These are phyloP conservation scores for Polymixis lichenea DNA, from an alignment of 2,888 invertebrate genomes.

Conservation along the genomic window DNA sequence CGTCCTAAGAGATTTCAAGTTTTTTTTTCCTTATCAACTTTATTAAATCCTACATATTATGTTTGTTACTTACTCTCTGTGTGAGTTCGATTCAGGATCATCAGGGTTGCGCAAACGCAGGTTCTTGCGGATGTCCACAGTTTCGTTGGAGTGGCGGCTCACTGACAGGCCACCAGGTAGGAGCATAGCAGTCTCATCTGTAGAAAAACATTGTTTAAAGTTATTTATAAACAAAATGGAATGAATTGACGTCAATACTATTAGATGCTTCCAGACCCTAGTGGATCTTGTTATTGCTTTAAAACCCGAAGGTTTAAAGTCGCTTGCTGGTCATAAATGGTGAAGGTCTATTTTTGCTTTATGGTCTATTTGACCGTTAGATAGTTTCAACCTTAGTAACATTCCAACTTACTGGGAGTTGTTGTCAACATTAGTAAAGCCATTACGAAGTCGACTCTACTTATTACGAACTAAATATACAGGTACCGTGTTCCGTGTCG, in stretches of 20 bases:
- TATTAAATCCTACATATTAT: too few relatives aligned
- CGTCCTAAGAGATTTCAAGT: too few relatives aligned
- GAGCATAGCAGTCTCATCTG: constrained; percentile 94
- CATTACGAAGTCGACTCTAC: too few relatives aligned
- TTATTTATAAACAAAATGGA: neutral
- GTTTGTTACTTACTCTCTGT: constrained; percentile 92
- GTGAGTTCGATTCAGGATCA: constrained; percentile 93
- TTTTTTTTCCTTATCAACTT: too few relatives aligned
- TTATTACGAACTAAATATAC: too few relatives aligned
- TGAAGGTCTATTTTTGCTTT: neutral
- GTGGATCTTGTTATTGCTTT: neutral
- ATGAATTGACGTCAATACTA: neutral
- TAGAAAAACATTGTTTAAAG: neutral
- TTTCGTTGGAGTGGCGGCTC: constrained; percentile 94
- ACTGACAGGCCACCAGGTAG: constrained; percentile 94
- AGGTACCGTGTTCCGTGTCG: too few relatives aligned
- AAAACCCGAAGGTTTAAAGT: neutral
- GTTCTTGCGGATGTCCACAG: constrained; percentile 95
- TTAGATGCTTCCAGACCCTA: neutral
- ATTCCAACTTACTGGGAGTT: neutral
- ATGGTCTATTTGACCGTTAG: neutral
- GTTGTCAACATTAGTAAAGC: neutral
- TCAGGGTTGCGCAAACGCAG: constrained; percentile 94
- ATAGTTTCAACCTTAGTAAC: neutral
- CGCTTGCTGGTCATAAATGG: neutral